Evolutionary conservation across 2,797 vertebrate genomes (phyloP), one percentile per base, ranked within the genome.

Genomic region (Amphiprion clarkii): DNA sequence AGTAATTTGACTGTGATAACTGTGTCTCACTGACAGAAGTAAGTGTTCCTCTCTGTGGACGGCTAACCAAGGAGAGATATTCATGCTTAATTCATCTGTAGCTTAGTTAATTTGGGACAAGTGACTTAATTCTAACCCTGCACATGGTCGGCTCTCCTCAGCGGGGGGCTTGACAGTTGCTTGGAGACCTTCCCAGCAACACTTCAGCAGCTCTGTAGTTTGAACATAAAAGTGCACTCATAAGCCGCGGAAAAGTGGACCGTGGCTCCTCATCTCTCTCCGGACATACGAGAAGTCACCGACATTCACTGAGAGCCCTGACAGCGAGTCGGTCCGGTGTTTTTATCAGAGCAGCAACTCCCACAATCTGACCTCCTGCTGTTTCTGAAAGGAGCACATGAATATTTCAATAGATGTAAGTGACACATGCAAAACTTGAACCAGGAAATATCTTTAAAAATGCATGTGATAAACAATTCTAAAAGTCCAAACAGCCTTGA

Each of bases 61-160:
- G 8, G 19, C 58, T 0, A 42, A 39, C 58, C 59, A 33, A 70
- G 74, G 40, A 73, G 12, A 86, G 27, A 68, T 36, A 13, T 60
- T 67, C 73, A 83, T 83, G 62, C 74, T 76, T 88, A 75, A 88
- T 87, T 82, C 57, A 81, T 80, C 54, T 54, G 66, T 39, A 61
- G 57, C 67, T 77, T 42, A 29, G 58, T 78, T 81, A 49, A 75
- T 77, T 81, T 78, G 51, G 61, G 46, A 79, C 29, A 10, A 67
- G 54, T 61, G 66, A 72, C 42, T 74, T 69, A 40, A 74, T 58
- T 79, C 19, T 53, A 42, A 36, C 53, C 6, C 58, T 33, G 59
- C 70, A 69, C 70, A 53, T 31, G 74, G 62, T 67, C 40, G 23
- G 14, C 33, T 78, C 53, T 25, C 61, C 79, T 70, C 58, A 4